Base-by-base conservation (phyloP, 2,797 vertebrate genomes). In the Argyrosomus regius region DNA sequence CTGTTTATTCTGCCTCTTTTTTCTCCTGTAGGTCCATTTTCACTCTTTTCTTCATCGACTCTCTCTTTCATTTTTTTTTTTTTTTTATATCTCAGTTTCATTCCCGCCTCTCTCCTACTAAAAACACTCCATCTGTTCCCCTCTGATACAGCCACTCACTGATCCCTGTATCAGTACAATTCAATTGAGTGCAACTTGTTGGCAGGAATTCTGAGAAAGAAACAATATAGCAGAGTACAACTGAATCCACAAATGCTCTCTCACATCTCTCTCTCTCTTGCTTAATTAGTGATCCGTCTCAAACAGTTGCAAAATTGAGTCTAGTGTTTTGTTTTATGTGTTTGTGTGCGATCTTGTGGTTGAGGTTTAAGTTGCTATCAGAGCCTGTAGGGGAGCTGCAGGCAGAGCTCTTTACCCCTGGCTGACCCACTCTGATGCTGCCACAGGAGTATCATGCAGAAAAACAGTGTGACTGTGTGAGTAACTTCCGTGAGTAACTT, bases 41-140 rank as follows among this genome's bases (percentile, higher is more conserved):
- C 17, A 24, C 20, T 58, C 24, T 69, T 63, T 73, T 50, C 28
- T 54, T 77, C 48, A 60, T 56, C 11, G 0, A 17, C 52, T 45
- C 17, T 31, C 26, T 71, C 59, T 68, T 24, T 69, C 41, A 12
- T 43, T 43, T 43, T 13, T 41, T 43, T 4, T 4, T 64, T 6
- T 49, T 48, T 59, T 67, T 53, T 46, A 50, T 14, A 52, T 78
- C 71, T 74, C 53, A 4, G n/a, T 84, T 68, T 84, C 62, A 48
- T 71, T 41, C 52, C 8, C 7, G 0, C 52, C 20, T 35, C 66
- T 70, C 67, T 54, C 45, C 22, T n/a, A 10, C 78, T 77, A 31
- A 70, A 80, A 84, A 77, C 45, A 39, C 69, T 72, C 87, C 71
- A 79, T 83, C 81, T 89, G 82, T 75, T 83, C 77, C 63, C 65